These are phyloP conservation scores for Micronycteris hirsuta DNA, from an alignment of 2,113 vertebrate genomes.

Conservation along the genomic window DNA sequence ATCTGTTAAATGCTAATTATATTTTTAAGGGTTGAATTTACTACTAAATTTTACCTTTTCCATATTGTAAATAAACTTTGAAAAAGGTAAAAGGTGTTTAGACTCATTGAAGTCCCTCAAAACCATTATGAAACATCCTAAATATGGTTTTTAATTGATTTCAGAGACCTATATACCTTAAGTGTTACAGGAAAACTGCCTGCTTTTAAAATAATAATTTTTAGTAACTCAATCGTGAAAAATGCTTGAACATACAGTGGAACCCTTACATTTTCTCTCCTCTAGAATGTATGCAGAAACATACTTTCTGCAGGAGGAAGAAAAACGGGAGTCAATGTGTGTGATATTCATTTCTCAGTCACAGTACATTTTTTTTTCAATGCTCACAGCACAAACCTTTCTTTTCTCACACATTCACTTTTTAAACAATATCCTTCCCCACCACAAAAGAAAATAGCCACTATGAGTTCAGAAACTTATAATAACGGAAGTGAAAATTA, in stretches of 20 bases:
- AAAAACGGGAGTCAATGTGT: not conserved
- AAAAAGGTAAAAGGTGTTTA: slow-evolving; percentile 71
- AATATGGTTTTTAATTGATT: slow-evolving; percentile 72
- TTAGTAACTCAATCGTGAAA: slow-evolving; percentile 16
- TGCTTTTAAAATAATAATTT: slow-evolving; percentile 44
- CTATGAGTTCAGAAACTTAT: not conserved
- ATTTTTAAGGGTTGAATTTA: slow-evolving; percentile 57
- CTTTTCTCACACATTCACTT: not conserved
- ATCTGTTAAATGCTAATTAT: not conserved
- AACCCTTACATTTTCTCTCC: not conserved
- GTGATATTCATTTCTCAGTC: not conserved
- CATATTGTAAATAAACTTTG: slow-evolving; percentile 67
- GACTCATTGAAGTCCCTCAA: slow-evolving; percentile 65
- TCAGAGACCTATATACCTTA: slow-evolving; percentile 67
- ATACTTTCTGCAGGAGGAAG: not conserved
- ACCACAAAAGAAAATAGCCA: not conserved
- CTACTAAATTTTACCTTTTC: slow-evolving; percentile 59
- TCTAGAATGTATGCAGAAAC: not conserved
- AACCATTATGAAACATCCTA: slow-evolving; percentile 73
- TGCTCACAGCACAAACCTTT: not conserved
- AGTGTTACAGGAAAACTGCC: slow-evolving; percentile 60
- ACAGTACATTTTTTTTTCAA: not conserved
- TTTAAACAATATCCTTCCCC: not conserved
- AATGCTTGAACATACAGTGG: not conserved
- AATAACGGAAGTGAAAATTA: slow-evolving; percentile 23